These are phyloP conservation scores for Parascotia fuliginaria DNA, from an alignment of 2,888 invertebrate genomes.

Conservation along the genomic window DNA sequence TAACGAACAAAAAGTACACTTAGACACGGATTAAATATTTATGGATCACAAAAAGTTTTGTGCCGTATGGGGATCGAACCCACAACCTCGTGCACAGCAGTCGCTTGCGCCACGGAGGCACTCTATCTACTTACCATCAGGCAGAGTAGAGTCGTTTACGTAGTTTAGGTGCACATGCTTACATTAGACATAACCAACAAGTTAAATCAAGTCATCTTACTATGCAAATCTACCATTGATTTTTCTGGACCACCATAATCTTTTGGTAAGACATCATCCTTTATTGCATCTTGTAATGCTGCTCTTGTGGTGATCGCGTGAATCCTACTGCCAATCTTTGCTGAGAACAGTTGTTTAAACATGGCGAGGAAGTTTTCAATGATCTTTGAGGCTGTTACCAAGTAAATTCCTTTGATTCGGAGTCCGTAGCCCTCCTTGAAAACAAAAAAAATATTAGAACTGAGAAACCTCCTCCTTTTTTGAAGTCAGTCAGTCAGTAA, in stretches of 20 bases:
- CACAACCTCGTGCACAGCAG: no score
- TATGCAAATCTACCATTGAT: neutral
- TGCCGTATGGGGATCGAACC: no score
- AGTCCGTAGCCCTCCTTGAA: conserved; percentile 1
- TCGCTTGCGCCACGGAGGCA: no score
- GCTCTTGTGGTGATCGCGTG: neutral
- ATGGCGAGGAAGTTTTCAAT: neutral
- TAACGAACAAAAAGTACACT: no score
- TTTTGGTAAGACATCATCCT: neutral
- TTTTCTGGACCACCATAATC: conserved; percentile 3
- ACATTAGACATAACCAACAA: no score
- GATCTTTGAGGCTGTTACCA: neutral
- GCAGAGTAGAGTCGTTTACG: no score
- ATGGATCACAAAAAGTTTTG: no score
- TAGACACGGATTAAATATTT: no score
- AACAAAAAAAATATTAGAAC: neutral
- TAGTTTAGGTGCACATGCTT: no score
- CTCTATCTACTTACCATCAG: no score
- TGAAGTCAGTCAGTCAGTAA: no score
- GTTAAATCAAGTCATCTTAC: neutral
- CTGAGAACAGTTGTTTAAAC: neutral
- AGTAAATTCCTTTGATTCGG: neutral
- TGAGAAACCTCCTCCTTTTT: neutral
- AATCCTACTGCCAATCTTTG: neutral
- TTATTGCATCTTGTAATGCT: neutral